Conservation (phyloP, 1,140 invertebrate genomes). For the Euura saliciscinereae region DNA sequence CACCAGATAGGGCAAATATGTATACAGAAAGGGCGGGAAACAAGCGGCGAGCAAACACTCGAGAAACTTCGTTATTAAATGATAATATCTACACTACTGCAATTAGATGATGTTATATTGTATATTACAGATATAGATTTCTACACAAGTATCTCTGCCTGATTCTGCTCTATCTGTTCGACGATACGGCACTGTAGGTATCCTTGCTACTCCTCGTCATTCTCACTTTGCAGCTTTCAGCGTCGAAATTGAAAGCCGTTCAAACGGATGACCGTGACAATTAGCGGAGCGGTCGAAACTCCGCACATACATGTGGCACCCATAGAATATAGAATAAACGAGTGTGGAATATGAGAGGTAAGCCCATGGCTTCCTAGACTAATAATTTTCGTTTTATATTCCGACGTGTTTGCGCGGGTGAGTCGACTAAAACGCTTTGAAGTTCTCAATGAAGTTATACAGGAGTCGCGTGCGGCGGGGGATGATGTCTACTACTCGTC, state of each 20-base stretch:
- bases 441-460: background rate
- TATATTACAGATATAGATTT: background rate
- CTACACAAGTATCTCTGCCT: background rate
- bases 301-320: too few species aligned
- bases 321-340: too few species aligned
- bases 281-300: too few species aligned
- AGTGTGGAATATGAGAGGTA: background rate
- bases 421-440: conserved; percentile 7
- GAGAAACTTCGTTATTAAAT: conserved; percentile 3
- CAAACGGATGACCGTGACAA: too few species aligned
- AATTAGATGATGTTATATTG: conserved; percentile 6
- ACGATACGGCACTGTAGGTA: too few species aligned
- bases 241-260: too few species aligned
- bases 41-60: background rate
- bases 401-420: background rate
- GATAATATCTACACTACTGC: background rate
- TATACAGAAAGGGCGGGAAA: background rate
- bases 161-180: too few species aligned
- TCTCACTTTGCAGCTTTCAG: too few species aligned
- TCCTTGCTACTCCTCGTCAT: too few species aligned
- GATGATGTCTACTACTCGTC: background rate
- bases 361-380: background rate
- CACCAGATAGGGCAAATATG: background rate
- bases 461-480: background rate
- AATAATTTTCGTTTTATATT: background rate